A percentile compares a stretch with the other conserved stretches of the same genome.
Evolutionary conservation across 1,140 invertebrate species (phyloP).

Genomic region (Anoplophora glabripennis): DNA sequence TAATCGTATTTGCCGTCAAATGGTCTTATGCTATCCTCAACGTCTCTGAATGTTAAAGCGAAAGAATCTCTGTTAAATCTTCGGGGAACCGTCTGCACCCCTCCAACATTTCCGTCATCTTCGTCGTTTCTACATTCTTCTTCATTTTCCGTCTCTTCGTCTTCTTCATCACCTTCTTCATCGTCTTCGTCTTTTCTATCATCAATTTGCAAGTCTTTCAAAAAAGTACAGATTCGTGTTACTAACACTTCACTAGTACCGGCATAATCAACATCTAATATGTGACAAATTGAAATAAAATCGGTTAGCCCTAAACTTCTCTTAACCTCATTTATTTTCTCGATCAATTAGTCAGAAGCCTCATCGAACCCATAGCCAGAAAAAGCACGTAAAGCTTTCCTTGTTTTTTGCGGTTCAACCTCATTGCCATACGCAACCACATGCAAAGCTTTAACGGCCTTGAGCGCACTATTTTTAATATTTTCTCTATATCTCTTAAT

Average conservation of each 20-base stretch:
- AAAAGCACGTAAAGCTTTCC: background rate
- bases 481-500: no score
- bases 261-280: no score
- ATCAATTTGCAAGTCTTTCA: no score
- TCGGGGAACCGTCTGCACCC: background rate
- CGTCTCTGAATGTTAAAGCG: no score
- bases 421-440: background rate
- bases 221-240: no score
- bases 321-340: background rate
- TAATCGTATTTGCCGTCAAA: conserved; percentile 6
- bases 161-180: no score
- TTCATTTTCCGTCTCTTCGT: background rate
- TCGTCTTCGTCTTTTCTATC: no score
- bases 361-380: background rate
- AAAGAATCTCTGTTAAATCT: background rate
- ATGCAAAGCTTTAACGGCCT: background rate
- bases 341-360: background rate
- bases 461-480: background rate
- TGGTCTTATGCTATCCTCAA: conserved; percentile 1
- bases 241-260: no score
- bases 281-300: background rate
- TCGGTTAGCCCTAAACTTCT: background rate
- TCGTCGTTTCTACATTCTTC: conserved; percentile 3
- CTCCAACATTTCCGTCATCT: background rate
- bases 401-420: background rate